Base-by-base conservation (phyloP, 2,888 invertebrate species). In the Sarcophaga carnaria region DNA sequence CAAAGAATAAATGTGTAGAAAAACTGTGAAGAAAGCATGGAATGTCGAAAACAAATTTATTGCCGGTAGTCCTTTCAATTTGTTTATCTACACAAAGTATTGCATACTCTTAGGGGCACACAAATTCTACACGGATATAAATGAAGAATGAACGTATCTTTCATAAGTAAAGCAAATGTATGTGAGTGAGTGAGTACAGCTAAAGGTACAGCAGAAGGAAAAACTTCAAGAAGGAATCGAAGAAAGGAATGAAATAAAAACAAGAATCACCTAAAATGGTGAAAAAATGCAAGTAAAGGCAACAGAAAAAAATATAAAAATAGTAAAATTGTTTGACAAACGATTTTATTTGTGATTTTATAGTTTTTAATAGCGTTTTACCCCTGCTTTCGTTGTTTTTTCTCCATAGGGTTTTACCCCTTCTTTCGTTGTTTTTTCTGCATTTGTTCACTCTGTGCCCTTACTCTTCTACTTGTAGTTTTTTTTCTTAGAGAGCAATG, bases 311-410 rank as follows among this genome's bases (percentile, higher is more conserved):
- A 37, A 37, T 0, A 2, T 10, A 37, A 10, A 37, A 37, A 0
- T 37, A 10, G 2, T 67, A 22, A 77, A 78, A 78, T 72, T 76
- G 82, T 77, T 64, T 67, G 54, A 80, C 72, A 86, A 86, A 86
- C 80, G 47, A 74, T 80, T 77, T 80, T 83, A 77, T 83, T 86
- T 83, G 72, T 22, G 63, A 77, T 72, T 77, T 72, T 62, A 60
- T 80, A 71, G 10, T 66, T 83, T 83, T 77, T 80, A 63, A 77
- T 80, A 80, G 72, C 20, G 20, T 1, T 20, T 20, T 4, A 12
- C 10, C 54, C 14, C 3, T 59, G 37, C 12, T 27, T 11, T 54
- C 17, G 20, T 20, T 20, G 20, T n/a, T 67, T 63, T 75, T 76
- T 79, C 62, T 17, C n/a, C n/a, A n/a, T n/a, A n/a, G n/a, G n/a